phyloP scores from a whole-genome alignment of 2,888 invertebrate species.

The Drosophila conformis region DNA sequence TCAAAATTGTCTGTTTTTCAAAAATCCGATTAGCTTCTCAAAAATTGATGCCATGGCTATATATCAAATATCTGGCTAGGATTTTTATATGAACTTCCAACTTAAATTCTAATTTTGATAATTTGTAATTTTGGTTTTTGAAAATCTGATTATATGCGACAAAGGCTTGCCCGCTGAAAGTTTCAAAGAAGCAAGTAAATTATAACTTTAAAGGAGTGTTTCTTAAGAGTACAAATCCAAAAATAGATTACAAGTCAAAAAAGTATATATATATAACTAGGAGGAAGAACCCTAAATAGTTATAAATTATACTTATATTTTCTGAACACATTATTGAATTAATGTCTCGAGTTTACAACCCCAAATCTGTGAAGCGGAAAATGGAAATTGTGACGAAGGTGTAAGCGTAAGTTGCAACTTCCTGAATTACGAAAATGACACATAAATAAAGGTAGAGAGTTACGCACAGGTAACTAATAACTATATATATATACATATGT shows the following conservation, averaged over 20 bases:
- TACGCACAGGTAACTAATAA: conserved; percentile 9
- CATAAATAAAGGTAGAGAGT: conserved; percentile 67
- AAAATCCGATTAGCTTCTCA: not conserved
- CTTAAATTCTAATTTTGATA: not conserved
- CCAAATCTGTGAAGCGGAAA: conserved; percentile 49
- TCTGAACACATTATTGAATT: not conserved
- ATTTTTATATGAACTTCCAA: not conserved
- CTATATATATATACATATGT: not conserved
- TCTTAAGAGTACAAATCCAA: too few species aligned
- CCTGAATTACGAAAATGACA: conserved; percentile 57
- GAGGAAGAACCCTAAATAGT: not conserved
- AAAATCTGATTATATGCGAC: not conserved
- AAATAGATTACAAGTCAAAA: too few species aligned
- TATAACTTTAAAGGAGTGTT: too few species aligned
- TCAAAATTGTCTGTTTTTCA: fast-evolving
- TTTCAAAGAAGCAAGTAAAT: not conserved
- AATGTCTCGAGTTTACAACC: not conserved
- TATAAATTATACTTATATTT: not conserved
- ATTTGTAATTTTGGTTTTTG: not conserved
- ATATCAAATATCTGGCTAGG: fast-evolving
- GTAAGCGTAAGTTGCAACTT: conserved; percentile 63
- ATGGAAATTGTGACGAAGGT: conserved; percentile 28
- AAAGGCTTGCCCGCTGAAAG: not conserved
- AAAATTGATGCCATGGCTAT: not conserved
- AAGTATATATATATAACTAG: not conserved